Conservation (phyloP, 2,797 vertebrate species). For the Eulemur albifrons region DNA sequence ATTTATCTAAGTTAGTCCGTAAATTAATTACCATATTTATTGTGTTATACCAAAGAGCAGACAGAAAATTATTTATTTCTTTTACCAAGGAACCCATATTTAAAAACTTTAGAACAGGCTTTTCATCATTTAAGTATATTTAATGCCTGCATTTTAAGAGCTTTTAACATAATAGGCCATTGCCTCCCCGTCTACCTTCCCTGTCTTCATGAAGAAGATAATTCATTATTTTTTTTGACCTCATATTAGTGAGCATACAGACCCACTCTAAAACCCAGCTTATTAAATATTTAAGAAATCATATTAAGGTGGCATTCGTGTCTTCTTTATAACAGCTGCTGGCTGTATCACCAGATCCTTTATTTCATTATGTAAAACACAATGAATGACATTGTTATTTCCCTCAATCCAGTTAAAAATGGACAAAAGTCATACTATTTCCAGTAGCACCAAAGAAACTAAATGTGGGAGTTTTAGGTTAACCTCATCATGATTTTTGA, state of each 20-base stretch:
- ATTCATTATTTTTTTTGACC: conserved; percentile 54
- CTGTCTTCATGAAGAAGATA: not conserved
- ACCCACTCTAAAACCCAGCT: conserved; percentile 58
- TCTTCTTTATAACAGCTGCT: conserved; percentile 60
- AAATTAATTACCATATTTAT: conserved; percentile 55
- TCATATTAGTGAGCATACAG: conserved; percentile 44
- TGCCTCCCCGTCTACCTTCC: not conserved
- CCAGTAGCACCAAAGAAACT: not conserved
- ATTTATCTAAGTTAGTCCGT: not conserved
- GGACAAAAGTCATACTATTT: conserved; percentile 14
- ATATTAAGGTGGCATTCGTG: conserved; percentile 55
- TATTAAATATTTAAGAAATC: conserved; percentile 79
- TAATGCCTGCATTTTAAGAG: conserved; percentile 31
- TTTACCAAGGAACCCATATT: not conserved
- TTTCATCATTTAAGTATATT: conserved; percentile 39
- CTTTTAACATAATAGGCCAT: conserved; percentile 28
- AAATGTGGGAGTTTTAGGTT: not conserved
- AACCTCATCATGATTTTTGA: conserved; percentile 1
- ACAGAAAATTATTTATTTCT: not conserved
- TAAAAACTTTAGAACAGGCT: conserved; percentile 18
- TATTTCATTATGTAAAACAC: conserved; percentile 68
- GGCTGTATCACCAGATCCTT: conserved; percentile 65
- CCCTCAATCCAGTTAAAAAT: conserved; percentile 27
- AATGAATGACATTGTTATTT: not conserved
- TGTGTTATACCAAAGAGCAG: conserved; percentile 29